Evolutionary conservation across 2,113 vertebrate species (phyloP).

Genomic region (Corythaixoides concolor): DNA sequence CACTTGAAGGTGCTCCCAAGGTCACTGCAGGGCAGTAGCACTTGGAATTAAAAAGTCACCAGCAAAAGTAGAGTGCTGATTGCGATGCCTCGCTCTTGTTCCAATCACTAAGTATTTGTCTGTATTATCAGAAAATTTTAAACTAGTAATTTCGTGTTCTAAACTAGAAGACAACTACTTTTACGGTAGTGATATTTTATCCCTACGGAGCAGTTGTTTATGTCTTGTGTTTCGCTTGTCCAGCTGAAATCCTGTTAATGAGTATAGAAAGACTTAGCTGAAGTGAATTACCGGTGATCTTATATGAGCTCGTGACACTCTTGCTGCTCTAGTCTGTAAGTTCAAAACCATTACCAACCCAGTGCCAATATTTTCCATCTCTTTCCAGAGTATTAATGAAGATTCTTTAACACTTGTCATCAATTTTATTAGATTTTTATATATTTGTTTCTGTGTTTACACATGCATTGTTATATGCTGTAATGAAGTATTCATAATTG

Average conservation of each 20-base stretch:
- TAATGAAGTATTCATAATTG: not conserved
- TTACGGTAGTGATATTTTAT: not conserved
- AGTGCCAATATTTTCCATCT: not conserved
- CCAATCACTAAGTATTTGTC: not conserved
- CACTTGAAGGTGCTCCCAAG: not conserved
- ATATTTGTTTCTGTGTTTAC: not conserved
- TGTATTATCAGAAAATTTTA: not conserved
- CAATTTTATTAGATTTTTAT: not conserved
- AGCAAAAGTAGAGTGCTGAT: not conserved
- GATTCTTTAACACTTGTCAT: not conserved
- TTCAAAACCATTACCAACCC: not conserved
- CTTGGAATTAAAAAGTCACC: not conserved
- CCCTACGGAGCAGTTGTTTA: not conserved
- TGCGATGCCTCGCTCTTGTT: not conserved
- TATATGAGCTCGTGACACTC: not conserved
- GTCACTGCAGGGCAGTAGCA: fast-evolving
- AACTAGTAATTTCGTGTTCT: not conserved
- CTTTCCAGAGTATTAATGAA: not conserved
- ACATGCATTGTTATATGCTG: fast-evolving
- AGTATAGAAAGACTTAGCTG: not conserved
- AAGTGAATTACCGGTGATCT: not conserved
- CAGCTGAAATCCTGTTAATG: not conserved
- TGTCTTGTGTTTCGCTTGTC: not conserved
- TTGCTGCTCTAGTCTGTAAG: not conserved
- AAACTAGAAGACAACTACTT: not conserved